These are phyloP conservation scores for Cyprinodon diabolis DNA, from an alignment of 2,797 vertebrate genomes.

Conservation along the genomic window DNA sequence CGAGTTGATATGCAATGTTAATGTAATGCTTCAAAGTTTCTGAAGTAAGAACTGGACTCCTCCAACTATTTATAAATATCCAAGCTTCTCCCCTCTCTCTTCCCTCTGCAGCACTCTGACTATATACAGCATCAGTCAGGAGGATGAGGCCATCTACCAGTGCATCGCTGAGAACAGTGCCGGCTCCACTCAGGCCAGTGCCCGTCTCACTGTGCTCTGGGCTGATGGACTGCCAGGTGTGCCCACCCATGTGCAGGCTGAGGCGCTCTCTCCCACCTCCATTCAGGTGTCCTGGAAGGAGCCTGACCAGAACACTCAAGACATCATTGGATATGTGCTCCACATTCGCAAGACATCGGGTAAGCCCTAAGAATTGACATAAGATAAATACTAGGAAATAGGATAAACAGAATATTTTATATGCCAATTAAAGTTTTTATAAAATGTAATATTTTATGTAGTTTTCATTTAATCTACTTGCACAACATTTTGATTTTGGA, in stretches of 20 bases:
- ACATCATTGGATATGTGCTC: conserved; percentile 97
- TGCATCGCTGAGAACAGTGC: conserved; percentile 97
- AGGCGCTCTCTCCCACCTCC: conserved; percentile 88
- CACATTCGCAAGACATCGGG: conserved; percentile 93
- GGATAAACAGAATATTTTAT: background rate
- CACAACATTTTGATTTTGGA: background rate
- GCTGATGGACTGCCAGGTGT: conserved; percentile 91
- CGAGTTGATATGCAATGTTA: background rate
- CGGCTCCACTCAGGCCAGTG: conserved; percentile 94
- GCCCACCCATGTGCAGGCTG: conserved; percentile 84
- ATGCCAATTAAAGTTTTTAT: background rate
- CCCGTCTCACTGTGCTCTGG: conserved; percentile 94
- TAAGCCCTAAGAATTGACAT: conserved; percentile 45
- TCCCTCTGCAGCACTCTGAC: conserved; percentile 86
- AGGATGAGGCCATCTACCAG: conserved; percentile 98
- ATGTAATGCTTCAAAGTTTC: background rate
- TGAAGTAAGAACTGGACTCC: conserved; percentile 22
- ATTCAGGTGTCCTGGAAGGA: conserved; percentile 95
- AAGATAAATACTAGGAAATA: background rate
- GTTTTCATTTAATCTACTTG: background rate
- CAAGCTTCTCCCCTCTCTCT: background rate
- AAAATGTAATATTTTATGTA: background rate
- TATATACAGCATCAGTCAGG: conserved; percentile 90
- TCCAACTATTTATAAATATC: background rate
- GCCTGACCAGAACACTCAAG: conserved; percentile 90